Percentiles rank a stretch among this genome's conserved stretches.
phyloP scores from a whole-genome alignment of 2,113 vertebrate species.

The Paramisgurnus dabryanus region DNA sequence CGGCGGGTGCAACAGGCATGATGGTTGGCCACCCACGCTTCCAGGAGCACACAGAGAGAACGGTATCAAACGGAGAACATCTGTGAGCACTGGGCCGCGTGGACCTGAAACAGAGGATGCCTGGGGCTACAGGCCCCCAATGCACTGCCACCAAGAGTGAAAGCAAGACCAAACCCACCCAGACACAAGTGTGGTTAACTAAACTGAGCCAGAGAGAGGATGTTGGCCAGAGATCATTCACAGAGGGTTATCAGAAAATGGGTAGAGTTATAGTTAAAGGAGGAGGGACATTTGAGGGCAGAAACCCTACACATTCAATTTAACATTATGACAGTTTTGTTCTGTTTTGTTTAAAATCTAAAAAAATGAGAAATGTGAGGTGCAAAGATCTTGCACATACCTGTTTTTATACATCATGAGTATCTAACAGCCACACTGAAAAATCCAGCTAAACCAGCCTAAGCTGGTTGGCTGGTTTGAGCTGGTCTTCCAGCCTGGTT shows the following conservation, averaged over 20 bases:
- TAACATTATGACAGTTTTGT: no score
- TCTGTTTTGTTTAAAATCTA: no score
- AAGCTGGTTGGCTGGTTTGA: no score
- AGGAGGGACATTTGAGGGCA: neutral
- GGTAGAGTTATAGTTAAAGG: neutral
- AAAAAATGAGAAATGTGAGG: no score
- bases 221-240: neutral
- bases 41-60: constrained; percentile 64
- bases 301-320: no score
- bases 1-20: constrained; percentile 70
- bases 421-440: no score
- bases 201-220: neutral
- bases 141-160: constrained; percentile 60
- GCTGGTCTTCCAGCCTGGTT: no score
- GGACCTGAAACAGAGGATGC: constrained; percentile 76
- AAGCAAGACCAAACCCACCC: constrained; percentile 63
- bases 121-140: constrained; percentile 72
- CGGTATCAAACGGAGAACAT: constrained; percentile 80
- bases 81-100: constrained; percentile 80
- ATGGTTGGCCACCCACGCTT: constrained; percentile 75
- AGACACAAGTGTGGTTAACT: constrained; percentile 42
- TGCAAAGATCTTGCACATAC: no score
- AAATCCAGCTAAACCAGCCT: no score
- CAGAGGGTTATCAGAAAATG: neutral
- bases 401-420: no score